Base-by-base conservation (phyloP, 2,888 invertebrate genomes). In the Xestia rhomboidea region DNA sequence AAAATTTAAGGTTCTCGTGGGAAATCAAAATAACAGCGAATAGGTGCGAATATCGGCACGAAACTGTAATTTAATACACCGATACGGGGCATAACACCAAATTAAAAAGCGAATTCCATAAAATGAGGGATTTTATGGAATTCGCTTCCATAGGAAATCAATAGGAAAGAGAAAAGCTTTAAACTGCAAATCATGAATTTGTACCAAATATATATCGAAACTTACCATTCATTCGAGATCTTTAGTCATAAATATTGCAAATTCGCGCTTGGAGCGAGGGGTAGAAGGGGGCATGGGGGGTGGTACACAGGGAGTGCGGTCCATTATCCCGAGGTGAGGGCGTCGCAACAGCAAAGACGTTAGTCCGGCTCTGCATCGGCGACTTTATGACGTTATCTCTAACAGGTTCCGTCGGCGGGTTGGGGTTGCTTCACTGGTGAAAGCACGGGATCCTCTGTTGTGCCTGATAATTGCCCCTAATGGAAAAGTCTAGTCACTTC, bases 301-400 rank as follows among this genome's bases (percentile, higher is more conserved):
- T 78, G 79, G 86, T 85, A 77, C 66, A 77, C 73, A 78, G 90
- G 86, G 91, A 92, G 93, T 88, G 92, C 89, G 91, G 94, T 95
- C 95, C 95, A 95, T 96, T 96, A 96, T 95, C 93, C 92, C 92
- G 93, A 93, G 93, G 95, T 94, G 94, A 94, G 94, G 93, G 92
- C 93, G 92, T 90, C 92, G 91, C 94, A 94, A 93, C 94, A 95
- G 94, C 95, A 94, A 96, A 95, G 95, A 95, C 95, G 95, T 94
- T 95, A 95, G 95, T 95, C 95, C 95, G 95, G 94, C 95, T 93
- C 94, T 94, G 95, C 95, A 93, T 94, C 94, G 95, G 93, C 93
- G 96, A 95, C 94, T 96, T 96, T 96, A 96, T 95, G 95, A 96
- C 96, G 95, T 96, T 96, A 96, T 96, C 96, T 95, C 95, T 96